Evolutionary conservation across 1,140 invertebrate species (phyloP).

Genomic region (Sycobia sp.): DNA sequence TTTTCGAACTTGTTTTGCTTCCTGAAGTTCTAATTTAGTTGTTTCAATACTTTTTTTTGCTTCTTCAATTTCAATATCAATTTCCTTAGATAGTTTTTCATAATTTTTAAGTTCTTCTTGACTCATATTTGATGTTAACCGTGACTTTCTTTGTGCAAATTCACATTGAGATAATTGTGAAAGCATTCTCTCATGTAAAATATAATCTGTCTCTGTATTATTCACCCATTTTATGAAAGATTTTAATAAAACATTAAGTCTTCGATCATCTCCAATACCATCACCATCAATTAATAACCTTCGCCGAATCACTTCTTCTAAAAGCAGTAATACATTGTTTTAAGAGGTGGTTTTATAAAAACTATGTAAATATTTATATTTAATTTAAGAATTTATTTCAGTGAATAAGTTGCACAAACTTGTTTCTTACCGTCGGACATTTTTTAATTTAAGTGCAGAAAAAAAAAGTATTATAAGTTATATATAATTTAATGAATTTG

Average conservation of each 20-base stretch:
- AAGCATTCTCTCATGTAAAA: constrained; percentile 79
- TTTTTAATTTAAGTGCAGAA: neutral
- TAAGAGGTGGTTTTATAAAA: neutral
- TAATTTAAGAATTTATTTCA: neutral
- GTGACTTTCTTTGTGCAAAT: constrained; percentile 84
- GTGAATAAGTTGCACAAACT: neutral
- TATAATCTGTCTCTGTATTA: constrained; percentile 68
- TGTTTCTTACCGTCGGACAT: constrained; percentile 28
- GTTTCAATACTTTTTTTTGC: constrained; percentile 77
- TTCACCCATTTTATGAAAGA: constrained; percentile 89
- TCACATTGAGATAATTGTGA: constrained; percentile 85
- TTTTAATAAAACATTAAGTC: constrained; percentile 85
- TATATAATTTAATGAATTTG: too few species aligned
- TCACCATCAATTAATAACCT: constrained; percentile 92
- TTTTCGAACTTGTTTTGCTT: constrained; percentile 83
- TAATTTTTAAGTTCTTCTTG: constrained; percentile 84
- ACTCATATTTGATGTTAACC: constrained; percentile 81
- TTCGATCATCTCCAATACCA: constrained; percentile 91
- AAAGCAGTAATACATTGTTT: constrained; percentile 39
- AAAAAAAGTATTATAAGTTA: neutral
- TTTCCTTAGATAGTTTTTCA: constrained; percentile 75
- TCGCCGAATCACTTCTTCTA: constrained; percentile 91
- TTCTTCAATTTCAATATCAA: constrained; percentile 76
- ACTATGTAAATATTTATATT: neutral
- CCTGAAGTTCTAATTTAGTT: constrained; percentile 75